Conservation (phyloP, 37 sponge, comb jelly and placozoan genomes). For the Oscarella lobularis region DNA sequence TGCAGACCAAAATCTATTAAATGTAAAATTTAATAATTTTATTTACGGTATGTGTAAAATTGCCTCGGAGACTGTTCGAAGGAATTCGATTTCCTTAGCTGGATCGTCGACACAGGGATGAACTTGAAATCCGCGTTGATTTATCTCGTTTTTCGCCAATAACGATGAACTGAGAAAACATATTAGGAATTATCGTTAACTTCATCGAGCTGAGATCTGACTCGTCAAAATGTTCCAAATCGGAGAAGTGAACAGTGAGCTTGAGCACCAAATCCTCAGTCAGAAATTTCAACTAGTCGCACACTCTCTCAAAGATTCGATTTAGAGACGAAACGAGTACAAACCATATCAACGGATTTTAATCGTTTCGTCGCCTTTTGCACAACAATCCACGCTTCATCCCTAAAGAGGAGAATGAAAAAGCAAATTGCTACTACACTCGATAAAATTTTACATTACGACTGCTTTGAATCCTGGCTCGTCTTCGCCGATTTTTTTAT, state of each 20-base stretch:
- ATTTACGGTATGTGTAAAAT: neutral
- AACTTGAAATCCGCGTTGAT: too few relatives aligned
- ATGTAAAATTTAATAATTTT: neutral
- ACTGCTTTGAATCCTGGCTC: too few relatives aligned
- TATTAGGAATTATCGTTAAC: too few relatives aligned
- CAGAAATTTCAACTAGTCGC: constrained; percentile 1
- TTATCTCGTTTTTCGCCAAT: too few relatives aligned
- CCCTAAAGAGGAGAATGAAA: neutral
- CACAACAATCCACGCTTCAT: neutral
- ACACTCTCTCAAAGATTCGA: too few relatives aligned
- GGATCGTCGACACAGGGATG: neutral
- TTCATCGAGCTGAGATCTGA: neutral
- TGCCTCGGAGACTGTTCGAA: neutral
- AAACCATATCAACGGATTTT: neutral
- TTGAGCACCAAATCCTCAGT: neutral
- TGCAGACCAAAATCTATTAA: neutral
- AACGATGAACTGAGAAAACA: too few relatives aligned
- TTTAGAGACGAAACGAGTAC: too few relatives aligned
- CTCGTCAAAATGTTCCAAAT: neutral
- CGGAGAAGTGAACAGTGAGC: neutral
- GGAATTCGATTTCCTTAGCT: neutral
- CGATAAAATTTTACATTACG: too few relatives aligned
- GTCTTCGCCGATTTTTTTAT: too few relatives aligned
- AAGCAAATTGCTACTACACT: neutral
- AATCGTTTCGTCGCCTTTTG: neutral